phyloP scores from a whole-genome alignment of 2,113 vertebrate species.

The Amia ocellicauda region DNA sequence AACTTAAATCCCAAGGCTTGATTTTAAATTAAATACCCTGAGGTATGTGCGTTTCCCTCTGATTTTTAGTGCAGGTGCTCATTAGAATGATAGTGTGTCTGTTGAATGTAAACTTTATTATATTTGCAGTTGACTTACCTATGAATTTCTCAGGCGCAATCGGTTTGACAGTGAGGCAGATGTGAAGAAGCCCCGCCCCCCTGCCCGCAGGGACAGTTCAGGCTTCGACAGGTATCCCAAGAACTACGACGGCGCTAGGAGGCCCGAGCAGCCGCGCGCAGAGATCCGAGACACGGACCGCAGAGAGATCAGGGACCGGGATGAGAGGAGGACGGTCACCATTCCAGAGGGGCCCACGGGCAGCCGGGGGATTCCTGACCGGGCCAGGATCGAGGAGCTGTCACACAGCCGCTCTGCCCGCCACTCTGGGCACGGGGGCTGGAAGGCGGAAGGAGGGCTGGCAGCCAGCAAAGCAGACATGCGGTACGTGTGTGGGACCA shows the following conservation, averaged over 20 bases:
- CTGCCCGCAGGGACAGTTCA: slow-evolving; percentile 74
- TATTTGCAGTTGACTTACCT: no score
- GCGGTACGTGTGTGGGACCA: slow-evolving; percentile 68
- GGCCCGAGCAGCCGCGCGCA: slow-evolving; percentile 71
- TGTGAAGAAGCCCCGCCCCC: slow-evolving; percentile 80
- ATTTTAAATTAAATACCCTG: no score
- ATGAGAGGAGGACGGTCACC: slow-evolving; percentile 80
- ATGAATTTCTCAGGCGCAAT: slow-evolving; percentile 74
- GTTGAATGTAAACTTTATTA: no score
- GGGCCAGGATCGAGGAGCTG: slow-evolving; percentile 63
- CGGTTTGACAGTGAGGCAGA: slow-evolving; percentile 84
- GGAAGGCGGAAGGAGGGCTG: slow-evolving; percentile 81
- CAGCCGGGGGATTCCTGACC: slow-evolving; percentile 34
- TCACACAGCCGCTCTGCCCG: slow-evolving; percentile 76
- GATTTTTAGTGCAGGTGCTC: no score
- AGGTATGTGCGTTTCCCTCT: no score
- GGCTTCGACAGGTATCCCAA: slow-evolving; percentile 87
- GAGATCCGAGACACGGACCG: slow-evolving; percentile 84
- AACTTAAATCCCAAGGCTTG: no score
- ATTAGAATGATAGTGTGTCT: no score
- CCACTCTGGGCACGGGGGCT: slow-evolving; percentile 70
- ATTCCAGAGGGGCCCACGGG: slow-evolving; percentile 73
- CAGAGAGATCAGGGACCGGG: slow-evolving; percentile 78
- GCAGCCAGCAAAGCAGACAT: slow-evolving; percentile 80
- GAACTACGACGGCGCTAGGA: slow-evolving; percentile 78